Evolutionary conservation across 2,888 invertebrate genomes (phyloP).

Genomic region (Megamerina dolium): DNA sequence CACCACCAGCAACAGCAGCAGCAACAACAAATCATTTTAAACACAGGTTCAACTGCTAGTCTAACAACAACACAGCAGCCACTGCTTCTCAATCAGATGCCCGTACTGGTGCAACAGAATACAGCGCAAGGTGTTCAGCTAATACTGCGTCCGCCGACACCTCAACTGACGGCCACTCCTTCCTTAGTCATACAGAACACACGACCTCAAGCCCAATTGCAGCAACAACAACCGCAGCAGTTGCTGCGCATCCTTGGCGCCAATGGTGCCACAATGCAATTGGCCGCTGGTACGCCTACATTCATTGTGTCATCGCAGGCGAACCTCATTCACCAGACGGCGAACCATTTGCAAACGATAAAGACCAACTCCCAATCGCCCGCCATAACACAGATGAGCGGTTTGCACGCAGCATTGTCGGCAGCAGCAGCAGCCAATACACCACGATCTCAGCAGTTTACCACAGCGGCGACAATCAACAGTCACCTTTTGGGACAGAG

Average conservation of each 20-base stretch:
- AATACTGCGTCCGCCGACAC: conserved; percentile 61
- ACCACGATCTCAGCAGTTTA: conserved; percentile 48
- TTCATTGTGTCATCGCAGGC: conserved; percentile 51
- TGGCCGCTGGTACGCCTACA: conserved; percentile 53
- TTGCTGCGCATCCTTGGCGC: conserved; percentile 58
- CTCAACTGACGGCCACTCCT: conserved; percentile 51
- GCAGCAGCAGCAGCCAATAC: conserved; percentile 30
- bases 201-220: conserved; percentile 45
- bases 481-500: conserved; percentile 47
- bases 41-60: conserved; percentile 33
- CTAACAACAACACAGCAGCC: conserved; percentile 38
- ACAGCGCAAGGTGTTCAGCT: conserved; percentile 64
- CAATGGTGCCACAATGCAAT: conserved; percentile 57
- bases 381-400: conserved; percentile 42
- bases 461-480: conserved; percentile 39
- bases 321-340: conserved; percentile 48
- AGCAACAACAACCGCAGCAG: conserved; percentile 49
- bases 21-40: conserved; percentile 45
- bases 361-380: conserved; percentile 37
- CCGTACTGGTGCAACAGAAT: conserved; percentile 59
- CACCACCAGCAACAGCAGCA: conserved; percentile 34
- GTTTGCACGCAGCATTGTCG: conserved; percentile 43
- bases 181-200: conserved; percentile 49
- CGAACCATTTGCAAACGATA: conserved; percentile 46
- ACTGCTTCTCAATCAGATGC: conserved; percentile 50